Evolutionary conservation across 2,888 invertebrate genomes (phyloP), one percentile per base, ranked within the genome.

Genomic region (Octonoba sinensis): DNA sequence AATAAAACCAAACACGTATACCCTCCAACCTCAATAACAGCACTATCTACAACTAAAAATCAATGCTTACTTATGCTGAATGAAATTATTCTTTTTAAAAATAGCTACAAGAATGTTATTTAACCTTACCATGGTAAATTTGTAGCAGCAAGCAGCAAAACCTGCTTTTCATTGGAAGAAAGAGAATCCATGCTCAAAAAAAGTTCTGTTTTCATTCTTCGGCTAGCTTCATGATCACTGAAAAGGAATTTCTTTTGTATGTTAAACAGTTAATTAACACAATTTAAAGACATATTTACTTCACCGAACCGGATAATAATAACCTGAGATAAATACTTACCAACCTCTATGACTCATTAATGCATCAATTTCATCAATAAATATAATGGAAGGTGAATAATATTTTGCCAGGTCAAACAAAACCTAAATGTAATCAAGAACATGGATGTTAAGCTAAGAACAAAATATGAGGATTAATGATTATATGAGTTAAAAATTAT

Each of bases 321-420:
- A 8, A 36, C 36, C 8, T 1, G 36, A 36, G 36, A 6, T 36
- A 36, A 6, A 0, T 47, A 77, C 76, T 64, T 66, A 85, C 70
- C 86, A 85, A 6, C 89, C 89, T 67, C 91, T 87, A 73, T 89
- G 90, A 2, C 94, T 92, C 22, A 94, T 93, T 47, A 97, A 88
- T 16, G 96, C 93, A 87, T 97, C 97, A 78, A 97, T 91, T 89
- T 97, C 97, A 87, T 97, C 97, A 66, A 97, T 92, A 89, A 97
- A 97, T 86, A 97, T 94, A 13, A 96, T 94, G 0, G 96, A 93
- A 0, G 97, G 97, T 0, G 96, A 93, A 87, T 94, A 93, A 87
- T 92, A 92, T 51, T 93, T 91, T 0, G 97, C 97, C 89, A 96
- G 90, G 85, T 96, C 95, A 88, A 96, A 96, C 60, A 97, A 90